Conservation (phyloP, 2,888 invertebrate species). For the Cantharis lateralis region DNA sequence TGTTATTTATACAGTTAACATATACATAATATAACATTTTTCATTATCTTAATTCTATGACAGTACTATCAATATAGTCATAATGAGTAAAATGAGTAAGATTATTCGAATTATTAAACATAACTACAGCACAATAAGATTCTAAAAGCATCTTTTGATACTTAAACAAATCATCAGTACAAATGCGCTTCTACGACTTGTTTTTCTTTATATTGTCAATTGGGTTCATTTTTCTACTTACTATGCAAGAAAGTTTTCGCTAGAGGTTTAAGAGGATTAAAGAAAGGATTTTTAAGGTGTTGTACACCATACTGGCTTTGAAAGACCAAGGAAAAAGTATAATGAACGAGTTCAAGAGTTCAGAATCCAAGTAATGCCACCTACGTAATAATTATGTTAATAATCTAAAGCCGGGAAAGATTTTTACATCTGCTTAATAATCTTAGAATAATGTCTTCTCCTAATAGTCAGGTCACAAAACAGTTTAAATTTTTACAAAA, state of each 20-base stretch:
- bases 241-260: neutral
- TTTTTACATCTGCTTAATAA: neutral
- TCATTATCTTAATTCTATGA: constrained; percentile 15
- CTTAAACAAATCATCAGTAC: neutral
- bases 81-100: constrained; percentile 10
- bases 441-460: neutral
- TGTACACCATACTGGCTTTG: neutral
- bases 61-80: constrained; percentile 5
- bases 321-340: neutral
- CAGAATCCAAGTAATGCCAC: neutral
- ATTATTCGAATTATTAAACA: constrained; percentile 6
- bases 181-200: neutral
- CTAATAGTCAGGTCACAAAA: neutral
- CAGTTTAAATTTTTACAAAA: neutral
- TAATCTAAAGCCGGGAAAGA: neutral
- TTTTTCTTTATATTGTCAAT: neutral
- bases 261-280: neutral
- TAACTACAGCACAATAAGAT: constrained; percentile 5
- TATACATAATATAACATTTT: constrained; percentile 44
- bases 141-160: constrained; percentile 3
- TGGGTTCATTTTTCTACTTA: neutral
- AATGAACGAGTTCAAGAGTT: neutral
- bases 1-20: constrained; percentile 45
- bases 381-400: neutral
- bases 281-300: neutral